phyloP scores from a whole-genome alignment of 2,888 invertebrate genomes.

The Portevinia maculata region DNA sequence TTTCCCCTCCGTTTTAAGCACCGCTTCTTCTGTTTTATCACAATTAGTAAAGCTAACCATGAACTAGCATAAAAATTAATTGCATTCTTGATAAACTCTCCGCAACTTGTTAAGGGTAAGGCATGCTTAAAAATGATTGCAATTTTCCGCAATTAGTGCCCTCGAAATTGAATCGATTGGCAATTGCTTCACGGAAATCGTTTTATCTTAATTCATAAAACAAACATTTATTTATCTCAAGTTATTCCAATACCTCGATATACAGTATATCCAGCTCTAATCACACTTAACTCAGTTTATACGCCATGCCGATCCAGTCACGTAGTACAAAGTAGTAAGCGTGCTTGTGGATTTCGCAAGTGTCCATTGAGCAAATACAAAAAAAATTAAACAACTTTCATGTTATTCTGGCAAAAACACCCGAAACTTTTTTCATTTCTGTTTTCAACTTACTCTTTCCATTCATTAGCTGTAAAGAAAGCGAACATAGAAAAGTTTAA shows the following conservation, averaged over 20 bases:
- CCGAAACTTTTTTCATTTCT: not conserved
- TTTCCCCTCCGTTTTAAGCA: not conserved
- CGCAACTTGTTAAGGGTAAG: not conserved
- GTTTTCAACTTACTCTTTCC: slow-evolving; percentile 15
- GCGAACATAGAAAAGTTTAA: slow-evolving; percentile 36
- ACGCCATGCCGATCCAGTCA: not conserved
- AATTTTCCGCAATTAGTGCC: slow-evolving; percentile 13
- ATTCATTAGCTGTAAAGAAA: slow-evolving; percentile 22
- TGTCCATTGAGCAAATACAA: slow-evolving; percentile 11
- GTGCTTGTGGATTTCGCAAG: slow-evolving; percentile 35
- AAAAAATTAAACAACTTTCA: slow-evolving; percentile 7
- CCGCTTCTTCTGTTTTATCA: too few species aligned
- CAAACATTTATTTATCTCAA: slow-evolving; percentile 24
- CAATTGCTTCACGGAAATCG: not conserved
- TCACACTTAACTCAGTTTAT: not conserved
- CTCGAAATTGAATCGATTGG: slow-evolving; percentile 10
- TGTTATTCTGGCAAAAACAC: slow-evolving; percentile 6
- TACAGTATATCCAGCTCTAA: not conserved
- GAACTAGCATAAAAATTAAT: slow-evolving; percentile 22
- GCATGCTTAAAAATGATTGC: not conserved
- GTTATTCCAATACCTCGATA: slow-evolving; percentile 6
- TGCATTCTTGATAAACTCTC: not conserved
- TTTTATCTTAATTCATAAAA: slow-evolving; percentile 15
- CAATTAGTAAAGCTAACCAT: slow-evolving; percentile 16
- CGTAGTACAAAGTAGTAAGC: slow-evolving; percentile 15